phyloP scores from a whole-genome alignment of 2,888 invertebrate species.

The Entomobrya multifasciata region DNA sequence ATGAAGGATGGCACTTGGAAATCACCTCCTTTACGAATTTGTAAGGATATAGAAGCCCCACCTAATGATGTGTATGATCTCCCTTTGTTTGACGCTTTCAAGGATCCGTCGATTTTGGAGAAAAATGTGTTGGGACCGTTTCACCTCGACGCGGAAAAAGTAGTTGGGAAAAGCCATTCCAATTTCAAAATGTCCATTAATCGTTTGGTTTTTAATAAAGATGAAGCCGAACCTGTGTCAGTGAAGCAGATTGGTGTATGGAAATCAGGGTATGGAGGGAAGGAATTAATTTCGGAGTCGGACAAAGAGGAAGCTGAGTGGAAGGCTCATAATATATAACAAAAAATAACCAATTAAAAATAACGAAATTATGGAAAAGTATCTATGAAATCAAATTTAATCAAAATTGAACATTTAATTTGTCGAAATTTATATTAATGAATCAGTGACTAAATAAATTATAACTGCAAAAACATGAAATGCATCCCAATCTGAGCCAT shows the following conservation, averaged over 20 bases:
- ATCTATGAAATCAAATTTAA: too few species aligned
- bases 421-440: too few species aligned
- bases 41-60: slow-evolving; percentile 87
- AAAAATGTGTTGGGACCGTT: slow-evolving; percentile 80
- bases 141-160: slow-evolving; percentile 82
- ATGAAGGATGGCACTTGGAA: slow-evolving; percentile 85
- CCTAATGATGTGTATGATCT: slow-evolving; percentile 83
- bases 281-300: slow-evolving; percentile 85
- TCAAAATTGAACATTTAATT: too few species aligned
- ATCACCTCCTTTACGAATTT: slow-evolving; percentile 83
- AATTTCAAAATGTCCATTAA: slow-evolving; percentile 88
- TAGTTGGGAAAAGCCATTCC: slow-evolving; percentile 88
- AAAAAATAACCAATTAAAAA: too few species aligned
- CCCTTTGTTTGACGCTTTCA: slow-evolving; percentile 51
- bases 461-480: too few species aligned
- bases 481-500: too few species aligned
- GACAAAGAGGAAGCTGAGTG: slow-evolving; percentile 84
- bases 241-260: slow-evolving; percentile 86
- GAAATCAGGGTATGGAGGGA: slow-evolving; percentile 86
- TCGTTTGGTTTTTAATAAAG: slow-evolving; percentile 80
- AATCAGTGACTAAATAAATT: too few species aligned
- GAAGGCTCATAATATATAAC: slow-evolving; percentile 88
- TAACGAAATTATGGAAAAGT: too few species aligned
- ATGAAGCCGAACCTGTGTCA: slow-evolving; percentile 51
- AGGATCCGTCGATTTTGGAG: slow-evolving; percentile 10